These are phyloP conservation scores for Brachynemurus nebulosus DNA, from an alignment of 2,888 invertebrate species.

Conservation along the genomic window DNA sequence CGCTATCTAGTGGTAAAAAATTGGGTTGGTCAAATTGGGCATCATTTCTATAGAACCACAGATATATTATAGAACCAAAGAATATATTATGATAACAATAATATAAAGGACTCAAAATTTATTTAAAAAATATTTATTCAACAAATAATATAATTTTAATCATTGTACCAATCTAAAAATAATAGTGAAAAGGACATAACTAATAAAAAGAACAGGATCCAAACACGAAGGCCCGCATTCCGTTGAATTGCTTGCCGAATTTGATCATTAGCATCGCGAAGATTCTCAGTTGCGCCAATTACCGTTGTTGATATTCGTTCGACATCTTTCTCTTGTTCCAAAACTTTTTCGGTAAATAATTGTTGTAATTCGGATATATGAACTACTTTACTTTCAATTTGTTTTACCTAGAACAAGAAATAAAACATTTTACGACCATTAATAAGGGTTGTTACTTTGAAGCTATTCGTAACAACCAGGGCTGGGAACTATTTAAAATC, in stretches of 20 bases:
- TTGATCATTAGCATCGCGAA: constrained; percentile 93
- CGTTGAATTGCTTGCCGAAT: constrained; percentile 94
- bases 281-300: constrained; percentile 86
- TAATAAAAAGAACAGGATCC: constrained; percentile 86
- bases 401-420: constrained; percentile 43
- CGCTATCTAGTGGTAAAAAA: no score
- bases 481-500: no score
- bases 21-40: no score
- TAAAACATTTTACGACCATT: no score
- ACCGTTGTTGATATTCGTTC: constrained; percentile 81
- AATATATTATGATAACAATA: no score
- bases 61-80: no score
- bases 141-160: constrained; percentile 32
- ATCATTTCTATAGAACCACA: no score
- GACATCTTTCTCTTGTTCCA: constrained; percentile 88
- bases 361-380: constrained; percentile 93
- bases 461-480: no score
- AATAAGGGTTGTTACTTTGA: no score
- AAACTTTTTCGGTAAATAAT: constrained; percentile 89
- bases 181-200: constrained; percentile 92
- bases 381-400: constrained; percentile 82
- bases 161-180: constrained; percentile 98
- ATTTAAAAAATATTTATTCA: not conserved
- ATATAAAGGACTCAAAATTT: no score
- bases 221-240: constrained; percentile 88